Percentiles rank a stretch among this genome's conserved stretches.
Conservation (phyloP, 1,140 invertebrate species). For the Saccostrea echinata region DNA sequence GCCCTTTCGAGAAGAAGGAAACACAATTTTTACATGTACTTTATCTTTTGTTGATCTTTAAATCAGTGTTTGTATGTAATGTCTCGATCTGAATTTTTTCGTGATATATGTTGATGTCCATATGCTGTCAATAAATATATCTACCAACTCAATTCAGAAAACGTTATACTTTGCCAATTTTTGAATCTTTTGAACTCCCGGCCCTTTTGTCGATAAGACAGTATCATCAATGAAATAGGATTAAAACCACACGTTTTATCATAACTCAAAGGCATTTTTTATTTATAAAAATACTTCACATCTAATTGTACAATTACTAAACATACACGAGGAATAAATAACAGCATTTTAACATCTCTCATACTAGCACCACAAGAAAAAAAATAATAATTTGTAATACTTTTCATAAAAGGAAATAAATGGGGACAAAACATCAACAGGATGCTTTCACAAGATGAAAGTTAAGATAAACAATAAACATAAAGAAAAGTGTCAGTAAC, state of each 20-base stretch:
- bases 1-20: too few relatives aligned
- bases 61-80: too few relatives aligned
- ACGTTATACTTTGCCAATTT: too few relatives aligned
- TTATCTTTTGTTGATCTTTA: too few relatives aligned
- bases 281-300: conserved; percentile 38
- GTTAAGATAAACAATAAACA: not conserved
- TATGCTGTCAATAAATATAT: too few relatives aligned
- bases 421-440: conserved; percentile 14
- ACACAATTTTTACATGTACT: too few relatives aligned
- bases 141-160: too few relatives aligned
- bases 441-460: conserved; percentile 14
- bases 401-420: conserved; percentile 16
- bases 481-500: not conserved
- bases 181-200: not conserved
- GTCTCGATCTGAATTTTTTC: too few relatives aligned
- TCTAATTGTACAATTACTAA: conserved; percentile 35
- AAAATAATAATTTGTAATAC: conserved; percentile 12
- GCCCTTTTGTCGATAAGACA: not conserved
- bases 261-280: not conserved
- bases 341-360: conserved; percentile 5
- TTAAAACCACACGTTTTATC: not conserved
- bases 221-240: not conserved
- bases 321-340: conserved; percentile 30
- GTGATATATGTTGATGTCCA: too few relatives aligned
- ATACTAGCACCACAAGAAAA: conserved; percentile 30